Evolutionary conservation across 2,113 vertebrate species (phyloP), one percentile per base, ranked within the genome.

Genomic region (Climacteris rufus): DNA sequence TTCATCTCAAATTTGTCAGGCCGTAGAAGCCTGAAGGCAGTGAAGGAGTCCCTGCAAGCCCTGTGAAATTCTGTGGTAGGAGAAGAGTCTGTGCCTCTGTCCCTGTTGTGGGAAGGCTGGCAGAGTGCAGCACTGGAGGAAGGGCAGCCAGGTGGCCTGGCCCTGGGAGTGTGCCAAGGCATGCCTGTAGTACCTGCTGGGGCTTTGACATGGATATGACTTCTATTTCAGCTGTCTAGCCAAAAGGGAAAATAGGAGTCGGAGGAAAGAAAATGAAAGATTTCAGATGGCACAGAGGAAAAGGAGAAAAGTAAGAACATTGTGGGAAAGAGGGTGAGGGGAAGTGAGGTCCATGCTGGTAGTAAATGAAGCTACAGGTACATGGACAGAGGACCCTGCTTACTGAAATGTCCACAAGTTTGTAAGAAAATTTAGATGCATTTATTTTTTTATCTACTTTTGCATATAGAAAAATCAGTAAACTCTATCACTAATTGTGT

Each of bases 181-280:
- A 60, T 27, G 63, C 22, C 25, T 8, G 2, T 1, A 9, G 13
- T 52, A 19, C 54, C n/a, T 84, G 22, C 45, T 57, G 60, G 15
- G 10, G 16, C 11, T 56, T 35, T 12, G 13, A 10, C 3, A 15
- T 1, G 4, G 49, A 3, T 40, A 5, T 5, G 15, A 16, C 27
- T 77, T 17, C 44, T 47, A 0, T 39, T 91, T 89, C 16, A 76
- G 30, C 53, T 57, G 15, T 42, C 23, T 57, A 40, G 15, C 9
- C 31, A 53, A 66, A 87, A 52, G 11, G 10, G 8, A 77, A 68
- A 16, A 17, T 37, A 39, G 25, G 53, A 68, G 30, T 59, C 18
- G 35, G 49, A 72, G 11, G 63, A 56, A 87, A 30, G 31, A 61
- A 83, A 87, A 65, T 4, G 0, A 77, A 83, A 81, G 6, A 8